A percentile compares a stretch with the other conserved stretches of the same genome.
phyloP scores from a whole-genome alignment of 2,888 invertebrate genomes.

The Abrostola tripartita region DNA sequence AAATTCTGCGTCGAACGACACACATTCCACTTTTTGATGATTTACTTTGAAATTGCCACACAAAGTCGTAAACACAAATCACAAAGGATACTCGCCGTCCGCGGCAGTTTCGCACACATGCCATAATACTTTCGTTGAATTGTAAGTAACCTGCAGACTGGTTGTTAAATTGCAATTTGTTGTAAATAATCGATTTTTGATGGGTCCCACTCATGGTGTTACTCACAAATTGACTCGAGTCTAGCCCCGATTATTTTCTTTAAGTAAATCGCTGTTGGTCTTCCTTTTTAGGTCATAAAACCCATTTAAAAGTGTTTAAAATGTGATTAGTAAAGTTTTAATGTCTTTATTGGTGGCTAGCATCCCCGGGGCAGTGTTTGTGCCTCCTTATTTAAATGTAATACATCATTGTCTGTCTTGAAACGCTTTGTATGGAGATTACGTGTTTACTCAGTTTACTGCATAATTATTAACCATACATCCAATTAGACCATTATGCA shows the following conservation, averaged over 20 bases:
- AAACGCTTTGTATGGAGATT: conserved; percentile 7
- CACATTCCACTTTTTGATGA: conserved; percentile 7
- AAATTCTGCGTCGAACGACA: background rate
- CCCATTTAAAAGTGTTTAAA: conserved; percentile 68
- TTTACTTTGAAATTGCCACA: conserved; percentile 40
- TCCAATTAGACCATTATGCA: background rate
- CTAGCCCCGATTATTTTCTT: conserved; percentile 47
- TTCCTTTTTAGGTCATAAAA: conserved; percentile 54
- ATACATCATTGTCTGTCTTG: conserved; percentile 42
- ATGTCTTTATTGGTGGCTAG: conserved; percentile 44
- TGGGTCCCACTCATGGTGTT: conserved; percentile 63
- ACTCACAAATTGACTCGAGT: conserved; percentile 27
- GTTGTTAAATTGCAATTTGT: conserved; percentile 82
- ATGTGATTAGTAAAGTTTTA: conserved; percentile 57
- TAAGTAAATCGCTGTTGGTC: conserved; percentile 48
- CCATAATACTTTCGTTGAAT: conserved; percentile 40
- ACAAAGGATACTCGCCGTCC: conserved; percentile 32
- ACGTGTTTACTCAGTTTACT: conserved; percentile 9
- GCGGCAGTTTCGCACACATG: conserved; percentile 30
- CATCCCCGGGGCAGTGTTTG: conserved; percentile 27
- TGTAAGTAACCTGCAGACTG: conserved; percentile 37
- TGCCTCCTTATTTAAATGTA: conserved; percentile 37
- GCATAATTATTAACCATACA: conserved; percentile 11
- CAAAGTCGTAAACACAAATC: conserved; percentile 24
- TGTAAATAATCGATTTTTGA: conserved; percentile 84